A percentile compares a stretch with the other conserved stretches of the same genome.
Evolutionary conservation across 2,113 vertebrate species (phyloP).

Genomic region (Epinephelus lanceolatus): DNA sequence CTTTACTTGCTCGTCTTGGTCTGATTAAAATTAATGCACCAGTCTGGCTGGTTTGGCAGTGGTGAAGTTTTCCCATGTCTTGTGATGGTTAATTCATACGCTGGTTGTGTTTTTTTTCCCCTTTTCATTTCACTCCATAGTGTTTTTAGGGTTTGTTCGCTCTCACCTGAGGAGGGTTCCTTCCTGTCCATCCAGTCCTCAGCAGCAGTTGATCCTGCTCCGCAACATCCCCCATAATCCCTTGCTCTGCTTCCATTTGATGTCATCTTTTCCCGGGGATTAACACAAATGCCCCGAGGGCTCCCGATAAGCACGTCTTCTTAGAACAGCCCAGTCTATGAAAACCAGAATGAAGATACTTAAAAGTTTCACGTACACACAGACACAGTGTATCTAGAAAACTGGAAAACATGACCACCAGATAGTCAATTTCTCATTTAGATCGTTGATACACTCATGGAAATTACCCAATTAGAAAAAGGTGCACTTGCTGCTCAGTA

Average conservation of each 20-base stretch:
- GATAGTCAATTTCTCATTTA: slow-evolving; percentile 48
- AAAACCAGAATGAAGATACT: slow-evolving; percentile 62
- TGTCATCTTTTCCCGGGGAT: slow-evolving; percentile 77
- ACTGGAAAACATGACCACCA: slow-evolving; percentile 11
- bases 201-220: slow-evolving; percentile 68
- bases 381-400: background rate
- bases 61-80: slow-evolving; percentile 36
- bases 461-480: slow-evolving; percentile 35
- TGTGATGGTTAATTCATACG: slow-evolving; percentile 59
- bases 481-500: background rate
- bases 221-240: slow-evolving; percentile 78
- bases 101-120: slow-evolving; percentile 15
- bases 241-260: slow-evolving; percentile 73
- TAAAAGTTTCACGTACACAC: slow-evolving; percentile 66
- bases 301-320: slow-evolving; percentile 64
- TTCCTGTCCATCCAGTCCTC: slow-evolving; percentile 59
- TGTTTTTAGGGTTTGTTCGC: slow-evolving; percentile 32
- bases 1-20: slow-evolving; percentile 36
- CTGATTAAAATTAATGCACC: slow-evolving; percentile 61
- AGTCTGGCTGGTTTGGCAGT: slow-evolving; percentile 26
- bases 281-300: slow-evolving; percentile 67
- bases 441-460: slow-evolving; percentile 13
- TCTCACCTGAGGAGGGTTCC: slow-evolving; percentile 52
- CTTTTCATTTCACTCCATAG: slow-evolving; percentile 14
- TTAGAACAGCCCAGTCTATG: slow-evolving; percentile 69